phyloP scores from a whole-genome alignment of 2,888 invertebrate genomes.

The Petrophora chlorosata region DNA sequence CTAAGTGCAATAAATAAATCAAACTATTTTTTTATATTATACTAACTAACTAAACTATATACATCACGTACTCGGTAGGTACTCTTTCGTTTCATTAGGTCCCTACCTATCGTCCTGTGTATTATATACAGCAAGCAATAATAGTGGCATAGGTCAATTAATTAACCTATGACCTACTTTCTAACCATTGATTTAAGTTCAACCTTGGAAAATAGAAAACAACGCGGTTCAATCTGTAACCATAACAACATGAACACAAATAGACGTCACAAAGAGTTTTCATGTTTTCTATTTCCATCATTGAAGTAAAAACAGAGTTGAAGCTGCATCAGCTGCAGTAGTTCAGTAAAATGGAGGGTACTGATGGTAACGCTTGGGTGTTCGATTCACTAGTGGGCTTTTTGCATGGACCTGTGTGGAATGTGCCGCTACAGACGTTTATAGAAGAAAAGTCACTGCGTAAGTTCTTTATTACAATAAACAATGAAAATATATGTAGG shows the following conservation, averaged over 20 bases:
- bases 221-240: constrained; percentile 39
- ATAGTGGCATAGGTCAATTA: too few species aligned
- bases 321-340: background rate
- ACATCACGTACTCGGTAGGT: too few species aligned
- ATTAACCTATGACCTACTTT: too few species aligned
- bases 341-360: constrained; percentile 52
- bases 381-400: constrained; percentile 96
- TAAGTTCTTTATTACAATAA: too few species aligned
- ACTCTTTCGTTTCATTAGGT: too few species aligned
- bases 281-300: constrained; percentile 1
- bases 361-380: constrained; percentile 92
- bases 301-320: background rate
- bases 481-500: too few species aligned
- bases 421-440: constrained; percentile 94
- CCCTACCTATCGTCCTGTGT: background rate
- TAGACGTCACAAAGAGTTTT: constrained; percentile 46
- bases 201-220: constrained; percentile 14
- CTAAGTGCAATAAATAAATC: too few species aligned
- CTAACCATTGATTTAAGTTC: constrained; percentile 7
- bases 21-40: too few species aligned
- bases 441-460: constrained; percentile 96
- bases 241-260: constrained; percentile 54
- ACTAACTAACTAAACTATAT: too few species aligned
- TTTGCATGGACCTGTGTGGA: constrained; percentile 96
- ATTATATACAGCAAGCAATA: too few species aligned